These are phyloP conservation scores for Lepidonotus clava DNA, from an alignment of 2,888 invertebrate genomes.

Conservation along the genomic window DNA sequence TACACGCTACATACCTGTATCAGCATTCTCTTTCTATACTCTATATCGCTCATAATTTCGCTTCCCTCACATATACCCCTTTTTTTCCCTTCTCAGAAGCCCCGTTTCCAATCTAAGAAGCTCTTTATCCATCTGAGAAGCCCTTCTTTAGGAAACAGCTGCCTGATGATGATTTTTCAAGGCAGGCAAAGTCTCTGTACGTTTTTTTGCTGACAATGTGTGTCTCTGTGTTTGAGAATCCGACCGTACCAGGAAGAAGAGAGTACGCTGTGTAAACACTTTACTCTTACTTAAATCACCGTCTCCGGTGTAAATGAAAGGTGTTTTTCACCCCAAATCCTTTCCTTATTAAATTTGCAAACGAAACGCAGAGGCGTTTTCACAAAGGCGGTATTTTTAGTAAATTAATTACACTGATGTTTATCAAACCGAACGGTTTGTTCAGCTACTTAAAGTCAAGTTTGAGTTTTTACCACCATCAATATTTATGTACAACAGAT, in stretches of 20 bases:
- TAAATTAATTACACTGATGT: neutral
- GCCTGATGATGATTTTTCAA: neutral
- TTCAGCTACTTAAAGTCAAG: neutral
- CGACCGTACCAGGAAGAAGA: neutral
- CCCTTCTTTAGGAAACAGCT: neutral
- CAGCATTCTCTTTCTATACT: too few relatives aligned
- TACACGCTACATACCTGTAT: too few relatives aligned
- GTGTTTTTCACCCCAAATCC: neutral
- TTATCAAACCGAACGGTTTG: neutral
- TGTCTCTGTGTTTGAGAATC: neutral
- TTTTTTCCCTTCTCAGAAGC: too few relatives aligned
- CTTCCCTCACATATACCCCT: too few relatives aligned
- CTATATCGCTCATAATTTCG: too few relatives aligned
- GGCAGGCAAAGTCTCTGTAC: neutral
- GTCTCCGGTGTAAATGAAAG: neutral
- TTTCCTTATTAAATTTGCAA: constrained; percentile 3
- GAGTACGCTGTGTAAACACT: neutral
- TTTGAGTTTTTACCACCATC: neutral
- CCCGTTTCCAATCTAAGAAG: too few relatives aligned
- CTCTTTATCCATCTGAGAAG: too few relatives aligned
- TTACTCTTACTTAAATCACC: neutral
- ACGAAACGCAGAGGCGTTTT: neutral
- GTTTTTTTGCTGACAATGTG: neutral
- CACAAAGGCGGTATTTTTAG: neutral
- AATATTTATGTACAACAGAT: too few relatives aligned